A percentile compares a stretch with the other conserved stretches of the same genome.
These are phyloP conservation scores for Panzeria rudis DNA, from an alignment of 2,888 invertebrate genomes.

Conservation along the genomic window DNA sequence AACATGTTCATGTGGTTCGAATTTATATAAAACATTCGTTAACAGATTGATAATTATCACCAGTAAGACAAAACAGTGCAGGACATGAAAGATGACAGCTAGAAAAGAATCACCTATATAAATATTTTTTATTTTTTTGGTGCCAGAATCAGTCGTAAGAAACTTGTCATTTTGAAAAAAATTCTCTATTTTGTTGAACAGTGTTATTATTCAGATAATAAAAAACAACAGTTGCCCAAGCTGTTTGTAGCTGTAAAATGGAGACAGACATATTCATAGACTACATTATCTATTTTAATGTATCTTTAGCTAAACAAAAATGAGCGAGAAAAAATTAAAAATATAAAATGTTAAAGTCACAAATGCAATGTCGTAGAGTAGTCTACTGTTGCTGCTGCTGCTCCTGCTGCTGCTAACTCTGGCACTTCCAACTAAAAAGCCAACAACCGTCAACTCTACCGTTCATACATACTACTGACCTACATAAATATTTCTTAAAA, in stretches of 20 bases:
- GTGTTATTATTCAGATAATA: constrained; percentile 17
- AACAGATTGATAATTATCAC: too few relatives aligned
- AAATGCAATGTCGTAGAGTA: constrained; percentile 55
- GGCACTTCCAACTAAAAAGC: not conserved
- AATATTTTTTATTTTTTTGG: too few relatives aligned
- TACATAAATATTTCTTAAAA: constrained; percentile 62
- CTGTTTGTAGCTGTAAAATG: constrained; percentile 29
- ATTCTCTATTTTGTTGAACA: too few relatives aligned
- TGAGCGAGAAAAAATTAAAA: constrained; percentile 29
- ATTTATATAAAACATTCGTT: too few relatives aligned
- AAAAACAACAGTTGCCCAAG: constrained; percentile 12
- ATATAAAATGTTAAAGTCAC: constrained; percentile 60
- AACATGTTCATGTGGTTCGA: too few relatives aligned
- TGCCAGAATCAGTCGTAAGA: too few relatives aligned
- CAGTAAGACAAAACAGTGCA: too few relatives aligned
- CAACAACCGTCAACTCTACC: constrained; percentile 26
- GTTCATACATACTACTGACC: constrained; percentile 64
- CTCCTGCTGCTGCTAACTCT: not conserved
- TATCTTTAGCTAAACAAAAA: constrained; percentile 38
- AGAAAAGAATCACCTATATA: too few relatives aligned
- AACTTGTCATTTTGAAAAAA: too few relatives aligned
- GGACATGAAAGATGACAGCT: too few relatives aligned
- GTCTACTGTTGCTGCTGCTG: constrained; percentile 1
- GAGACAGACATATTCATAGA: not conserved
- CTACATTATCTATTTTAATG: constrained; percentile 61